A percentile compares a stretch with the other conserved stretches of the same genome.
phyloP scores from a whole-genome alignment of 2,797 vertebrate species.

The Poliocrania exsul region DNA sequence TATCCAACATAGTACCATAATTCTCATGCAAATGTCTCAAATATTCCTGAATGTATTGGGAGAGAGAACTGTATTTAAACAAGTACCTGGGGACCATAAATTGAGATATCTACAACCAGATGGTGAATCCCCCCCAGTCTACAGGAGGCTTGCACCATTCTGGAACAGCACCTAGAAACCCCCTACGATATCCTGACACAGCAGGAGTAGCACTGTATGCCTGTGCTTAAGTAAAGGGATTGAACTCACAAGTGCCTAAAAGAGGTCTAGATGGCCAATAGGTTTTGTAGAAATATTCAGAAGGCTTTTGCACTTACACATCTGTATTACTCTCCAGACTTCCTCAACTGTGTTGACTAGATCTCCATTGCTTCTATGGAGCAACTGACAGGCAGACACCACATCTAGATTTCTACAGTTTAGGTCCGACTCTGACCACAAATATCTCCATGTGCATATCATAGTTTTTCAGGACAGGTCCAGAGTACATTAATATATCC shows the following conservation, averaged over 20 bases:
- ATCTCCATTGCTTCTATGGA: neutral
- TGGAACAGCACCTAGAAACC: neutral
- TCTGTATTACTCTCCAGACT: neutral
- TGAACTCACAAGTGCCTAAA: neutral
- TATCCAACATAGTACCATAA: neutral
- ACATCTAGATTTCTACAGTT: neutral
- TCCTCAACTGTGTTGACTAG: neutral
- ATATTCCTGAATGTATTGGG: neutral
- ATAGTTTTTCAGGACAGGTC: neutral
- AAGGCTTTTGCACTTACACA: neutral
- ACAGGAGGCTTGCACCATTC: neutral
- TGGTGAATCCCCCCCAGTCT: neutral
- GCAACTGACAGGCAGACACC: neutral
- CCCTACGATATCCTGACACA: neutral
- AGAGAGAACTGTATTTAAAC: neutral
- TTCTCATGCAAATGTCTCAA: neutral
- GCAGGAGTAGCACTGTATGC: neutral
- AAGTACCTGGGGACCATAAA: neutral
- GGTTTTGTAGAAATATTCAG: neutral
- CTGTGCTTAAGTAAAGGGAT: neutral
- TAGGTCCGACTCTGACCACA: neutral
- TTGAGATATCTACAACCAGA: neutral
- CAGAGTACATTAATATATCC: fast-evolving
- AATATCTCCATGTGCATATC: neutral
- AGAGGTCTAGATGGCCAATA: neutral